Conservation (phyloP, 2,888 invertebrate species). For the Hemaris fuciformis region DNA sequence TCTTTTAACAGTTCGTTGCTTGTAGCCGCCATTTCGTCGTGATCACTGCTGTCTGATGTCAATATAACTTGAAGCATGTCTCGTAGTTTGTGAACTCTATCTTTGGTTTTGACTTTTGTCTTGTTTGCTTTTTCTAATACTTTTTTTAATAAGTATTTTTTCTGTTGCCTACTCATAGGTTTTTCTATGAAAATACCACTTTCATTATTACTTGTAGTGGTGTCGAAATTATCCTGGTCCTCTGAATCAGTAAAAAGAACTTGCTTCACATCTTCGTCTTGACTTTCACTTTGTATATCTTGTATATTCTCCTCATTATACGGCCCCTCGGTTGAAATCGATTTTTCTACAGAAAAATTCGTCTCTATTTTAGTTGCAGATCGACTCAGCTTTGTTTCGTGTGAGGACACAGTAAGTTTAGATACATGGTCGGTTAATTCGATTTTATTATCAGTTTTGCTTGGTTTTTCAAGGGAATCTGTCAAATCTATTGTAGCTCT, state of each 20-base stretch:
- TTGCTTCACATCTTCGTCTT: slow-evolving; percentile 14
- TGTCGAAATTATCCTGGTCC: slow-evolving; percentile 24
- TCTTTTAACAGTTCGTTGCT: slow-evolving; percentile 43
- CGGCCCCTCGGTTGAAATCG: slow-evolving; percentile 19
- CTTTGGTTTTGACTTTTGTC: slow-evolving; percentile 41
- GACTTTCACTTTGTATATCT: not conserved
- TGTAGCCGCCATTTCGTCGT: slow-evolving; percentile 33
- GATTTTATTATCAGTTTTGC: slow-evolving; percentile 19
- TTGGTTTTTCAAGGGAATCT: slow-evolving; percentile 33
- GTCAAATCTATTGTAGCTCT: slow-evolving; percentile 47
- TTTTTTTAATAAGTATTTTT: slow-evolving; percentile 51
- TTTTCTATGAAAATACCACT: slow-evolving; percentile 27
- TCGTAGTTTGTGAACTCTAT: slow-evolving; percentile 39
- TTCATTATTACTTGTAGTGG: slow-evolving; percentile 26
- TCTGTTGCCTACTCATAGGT: slow-evolving; percentile 40
- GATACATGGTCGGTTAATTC: slow-evolving; percentile 20
- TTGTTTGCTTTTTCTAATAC: slow-evolving; percentile 47
- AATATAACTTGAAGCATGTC: slow-evolving; percentile 53
- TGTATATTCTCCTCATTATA: slow-evolving; percentile 9
- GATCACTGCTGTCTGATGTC: slow-evolving; percentile 52
- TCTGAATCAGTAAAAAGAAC: slow-evolving; percentile 24
- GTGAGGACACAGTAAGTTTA: slow-evolving; percentile 22
- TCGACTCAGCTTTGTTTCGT: slow-evolving; percentile 21
- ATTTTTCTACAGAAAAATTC: slow-evolving; percentile 14
- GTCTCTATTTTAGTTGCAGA: slow-evolving; percentile 21